Conservation (phyloP, 2,797 vertebrate genomes). For the Otus scops region DNA sequence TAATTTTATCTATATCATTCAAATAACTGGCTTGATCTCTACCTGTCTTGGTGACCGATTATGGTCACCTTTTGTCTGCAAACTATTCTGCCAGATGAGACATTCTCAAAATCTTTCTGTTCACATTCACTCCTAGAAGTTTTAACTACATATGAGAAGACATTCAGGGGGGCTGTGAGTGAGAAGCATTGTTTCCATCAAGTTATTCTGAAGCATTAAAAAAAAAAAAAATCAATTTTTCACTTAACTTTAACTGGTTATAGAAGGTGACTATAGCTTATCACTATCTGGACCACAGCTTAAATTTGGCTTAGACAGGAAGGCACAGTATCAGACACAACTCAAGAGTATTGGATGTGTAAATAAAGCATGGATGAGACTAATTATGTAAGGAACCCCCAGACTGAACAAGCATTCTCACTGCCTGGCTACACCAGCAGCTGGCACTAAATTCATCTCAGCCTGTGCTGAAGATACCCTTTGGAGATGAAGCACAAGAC, state of each 20-base stretch:
- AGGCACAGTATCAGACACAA: background rate
- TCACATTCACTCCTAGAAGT: background rate
- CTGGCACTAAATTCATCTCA: background rate
- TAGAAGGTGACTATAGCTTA: background rate
- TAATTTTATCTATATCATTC: slow-evolving; percentile 16
- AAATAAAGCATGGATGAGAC: background rate
- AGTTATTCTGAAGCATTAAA: background rate
- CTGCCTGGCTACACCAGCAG: background rate
- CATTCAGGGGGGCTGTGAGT: background rate
- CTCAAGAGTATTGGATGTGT: background rate
- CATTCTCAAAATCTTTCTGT: slow-evolving; percentile 3
- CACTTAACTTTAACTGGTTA: background rate
- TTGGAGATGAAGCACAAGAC: accelerated
- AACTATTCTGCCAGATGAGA: background rate
- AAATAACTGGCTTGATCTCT: slow-evolving; percentile 19
- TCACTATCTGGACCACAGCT: accelerated
- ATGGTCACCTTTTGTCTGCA: background rate
- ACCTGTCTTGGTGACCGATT: slow-evolving; percentile 10
- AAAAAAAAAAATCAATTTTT: too few species aligned
- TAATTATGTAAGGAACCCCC: background rate
- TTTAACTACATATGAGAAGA: background rate
- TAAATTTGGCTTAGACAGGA: background rate
- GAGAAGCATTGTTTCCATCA: background rate
- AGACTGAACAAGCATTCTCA: background rate
- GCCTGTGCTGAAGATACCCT: background rate